Base-by-base conservation (phyloP, 1,140 invertebrate species). In the Portunus trituberculatus region DNA sequence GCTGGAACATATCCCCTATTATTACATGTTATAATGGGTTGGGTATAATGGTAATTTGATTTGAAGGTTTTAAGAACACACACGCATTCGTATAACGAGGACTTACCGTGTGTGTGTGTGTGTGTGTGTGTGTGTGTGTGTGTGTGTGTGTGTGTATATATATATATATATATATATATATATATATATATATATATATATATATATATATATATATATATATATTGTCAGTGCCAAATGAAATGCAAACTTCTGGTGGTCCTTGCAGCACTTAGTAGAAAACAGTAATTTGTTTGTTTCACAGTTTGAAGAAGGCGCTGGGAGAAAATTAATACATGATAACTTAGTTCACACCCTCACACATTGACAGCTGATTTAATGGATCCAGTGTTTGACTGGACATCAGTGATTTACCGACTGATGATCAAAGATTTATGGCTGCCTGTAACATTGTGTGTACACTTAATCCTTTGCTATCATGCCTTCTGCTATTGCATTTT, bases 161-260 rank as follows among this genome's bases (percentile, higher is more conserved):
- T 87, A 87, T 87, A 87, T 87, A 87, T 87, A 87, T 87, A 87
- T 87, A 87, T 87, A 87, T 87, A 87, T 87, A 87, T 87, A 87
- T 87, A 87, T 87, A 87, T 87, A 87, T 87, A 87, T 87, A 87
- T 87, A 87, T 87, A 87, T 87, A 87, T 87, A 87, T 87, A 31
- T 87, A 87, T 87, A 31, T 91, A 46, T 86, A 20, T 86, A 86
- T 86, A 20, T 86, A 14, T 86, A 20, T 86, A 29, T 86, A 86
- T 86, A 20, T 86, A 20, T 86, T 86, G 14, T 28, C 84, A 14
- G 16, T 90, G 12, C 32, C 16, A 45, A 45, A 45, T 28, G 6
- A 8, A 14, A 8, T 31, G 14, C 12, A 90, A 7, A 45, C 28
- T 45, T 8, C 8, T 32, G 7, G 6, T 90, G 25, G 16, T 90